Base-by-base conservation (phyloP, 2,888 invertebrate species). In the Epirrhoe tristata region DNA sequence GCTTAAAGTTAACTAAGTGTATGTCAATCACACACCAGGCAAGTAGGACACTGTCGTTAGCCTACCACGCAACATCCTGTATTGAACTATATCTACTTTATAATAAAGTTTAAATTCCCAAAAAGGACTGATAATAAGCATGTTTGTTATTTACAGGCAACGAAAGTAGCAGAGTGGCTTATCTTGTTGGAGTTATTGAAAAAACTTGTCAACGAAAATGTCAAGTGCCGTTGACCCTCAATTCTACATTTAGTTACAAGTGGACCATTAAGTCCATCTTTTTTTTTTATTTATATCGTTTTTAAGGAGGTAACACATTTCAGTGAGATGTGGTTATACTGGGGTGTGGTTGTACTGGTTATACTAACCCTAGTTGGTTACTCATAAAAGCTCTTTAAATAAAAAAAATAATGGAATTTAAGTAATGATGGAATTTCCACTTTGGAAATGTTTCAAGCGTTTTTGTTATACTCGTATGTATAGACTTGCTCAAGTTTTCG, bases 1-100 rank as follows among this genome's bases (percentile, higher is more conserved):
- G 63, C 74, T 77, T 59, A 72, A 79, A 80, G 75, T 80, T 77
- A 77, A 76, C 77, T 77, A 70, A 82, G 77, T 75, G 75, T 76
- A 75, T 71, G 80, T 74, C 77, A 77, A 78, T 78, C 81, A 80
- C 72, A 68, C 67, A 70, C 78, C 71, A 75, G 71, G 74, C 71
- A 78, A 77, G 66, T 77, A 71, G 80, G 74, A 79, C 81, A 79
- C 67, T 73, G 74, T 66, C 66, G 55, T 64, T 58, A 57, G 46
- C 60, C 54, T 48, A 43, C n/a, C 16, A 52, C 5, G 50, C 46
- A 10, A 54, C 32, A 10, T 48, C 39, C 32, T 46, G 52, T 65
- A 61, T 56, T 58, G 12, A 65, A 65, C 69, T 58, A 32, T 66
- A 66, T 31, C 1, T 0, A 0, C 16, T 17, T 14, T 12, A 24